Conservation (phyloP, 2,888 invertebrate species). For the Mythimna lalbum region DNA sequence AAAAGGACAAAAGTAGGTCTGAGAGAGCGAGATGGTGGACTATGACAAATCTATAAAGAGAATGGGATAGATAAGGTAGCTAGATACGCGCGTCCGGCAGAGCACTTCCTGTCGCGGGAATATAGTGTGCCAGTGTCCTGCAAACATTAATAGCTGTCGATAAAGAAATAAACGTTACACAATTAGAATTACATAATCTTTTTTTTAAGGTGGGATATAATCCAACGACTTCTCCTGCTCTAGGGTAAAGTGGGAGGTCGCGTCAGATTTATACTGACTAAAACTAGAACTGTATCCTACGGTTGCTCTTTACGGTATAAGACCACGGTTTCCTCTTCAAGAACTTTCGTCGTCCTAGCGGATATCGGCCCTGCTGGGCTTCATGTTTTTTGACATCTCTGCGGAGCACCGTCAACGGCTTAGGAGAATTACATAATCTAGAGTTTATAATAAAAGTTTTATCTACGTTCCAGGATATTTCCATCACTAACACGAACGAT, state of each 20-base stretch:
- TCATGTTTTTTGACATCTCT: too few species aligned
- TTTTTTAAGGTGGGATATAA: too few species aligned
- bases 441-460: constrained; percentile 3
- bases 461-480: background rate
- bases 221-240: too few species aligned
- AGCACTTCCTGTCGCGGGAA: constrained; percentile 81
- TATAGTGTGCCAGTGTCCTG: constrained; percentile 71
- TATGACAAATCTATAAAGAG: constrained; percentile 80
- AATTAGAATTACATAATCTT: constrained; percentile 46
- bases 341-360: too few species aligned
- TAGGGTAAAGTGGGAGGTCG: too few species aligned
- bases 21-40: constrained; percentile 77
- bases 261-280: too few species aligned
- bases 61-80: constrained; percentile 87
- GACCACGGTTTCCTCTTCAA: too few species aligned
- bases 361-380: too few species aligned
- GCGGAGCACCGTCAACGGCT: too few species aligned
- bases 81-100: constrained; percentile 88
- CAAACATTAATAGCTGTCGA: constrained; percentile 65
- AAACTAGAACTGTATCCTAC: too few species aligned
- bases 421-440: constrained; percentile 40
- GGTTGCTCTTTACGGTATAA: too few species aligned
- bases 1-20: constrained; percentile 72
- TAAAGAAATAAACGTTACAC: constrained; percentile 51
- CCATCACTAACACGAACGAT: background rate